Conservation (phyloP, 2,113 vertebrate species). For the Noturus placidus region DNA sequence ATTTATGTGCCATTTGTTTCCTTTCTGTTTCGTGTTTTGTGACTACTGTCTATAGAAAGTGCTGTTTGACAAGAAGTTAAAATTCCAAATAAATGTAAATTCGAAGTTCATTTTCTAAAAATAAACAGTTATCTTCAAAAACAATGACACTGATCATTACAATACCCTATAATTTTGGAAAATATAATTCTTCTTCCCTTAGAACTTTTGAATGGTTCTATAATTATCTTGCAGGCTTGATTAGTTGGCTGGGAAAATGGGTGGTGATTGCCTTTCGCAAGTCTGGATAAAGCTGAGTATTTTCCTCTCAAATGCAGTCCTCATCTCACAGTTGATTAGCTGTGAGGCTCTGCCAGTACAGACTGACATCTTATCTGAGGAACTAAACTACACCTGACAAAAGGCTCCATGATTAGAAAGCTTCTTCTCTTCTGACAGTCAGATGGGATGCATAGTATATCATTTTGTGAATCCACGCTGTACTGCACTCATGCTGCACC, state of each 20-base stretch:
- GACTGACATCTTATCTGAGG: conserved; percentile 68
- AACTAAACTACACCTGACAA: conserved; percentile 63
- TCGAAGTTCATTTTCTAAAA: conserved; percentile 28
- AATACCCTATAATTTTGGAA: conserved; percentile 35
- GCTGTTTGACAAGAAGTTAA: conserved; percentile 20
- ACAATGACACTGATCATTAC: conserved; percentile 19
- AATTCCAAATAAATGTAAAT: conserved; percentile 19
- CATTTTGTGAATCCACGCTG: conserved; percentile 24
- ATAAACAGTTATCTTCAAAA: conserved; percentile 32
- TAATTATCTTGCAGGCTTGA: conserved; percentile 63
- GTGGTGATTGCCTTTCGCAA: conserved; percentile 67
- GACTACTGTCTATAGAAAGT: not conserved
- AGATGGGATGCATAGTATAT: not conserved
- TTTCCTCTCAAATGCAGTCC: conserved; percentile 53
- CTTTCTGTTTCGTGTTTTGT: conserved; percentile 20
- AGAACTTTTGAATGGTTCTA: conserved; percentile 49
- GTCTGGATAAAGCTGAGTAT: conserved; percentile 65
- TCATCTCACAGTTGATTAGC: conserved; percentile 73
- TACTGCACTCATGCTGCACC: conserved; percentile 1
- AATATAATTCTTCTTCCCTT: conserved; percentile 48
- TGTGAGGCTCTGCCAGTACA: conserved; percentile 59
- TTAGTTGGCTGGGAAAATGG: conserved; percentile 65
- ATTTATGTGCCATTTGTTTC: conserved; percentile 45
- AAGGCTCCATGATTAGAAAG: conserved; percentile 66
- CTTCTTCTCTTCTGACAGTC: conserved; percentile 44